A percentile compares a stretch with the other conserved stretches of the same genome.
Evolutionary conservation across 2,888 invertebrate species (phyloP).

Genomic region (Spodoptera exigua): DNA sequence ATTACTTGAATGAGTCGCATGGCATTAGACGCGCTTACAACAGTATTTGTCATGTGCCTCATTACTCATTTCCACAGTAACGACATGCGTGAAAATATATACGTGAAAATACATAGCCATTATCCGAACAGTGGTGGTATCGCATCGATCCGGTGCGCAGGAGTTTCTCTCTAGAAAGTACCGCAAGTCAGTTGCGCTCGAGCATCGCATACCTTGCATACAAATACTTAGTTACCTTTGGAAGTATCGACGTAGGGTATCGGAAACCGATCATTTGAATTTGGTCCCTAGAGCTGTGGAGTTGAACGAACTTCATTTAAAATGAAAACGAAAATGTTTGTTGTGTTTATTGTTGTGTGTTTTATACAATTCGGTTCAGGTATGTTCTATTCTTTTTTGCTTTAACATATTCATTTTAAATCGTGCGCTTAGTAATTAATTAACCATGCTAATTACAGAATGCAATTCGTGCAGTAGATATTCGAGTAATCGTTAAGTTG

Average conservation of each 20-base stretch:
- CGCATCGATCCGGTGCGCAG: constrained; percentile 73
- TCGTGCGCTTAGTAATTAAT: constrained; percentile 21
- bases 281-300: constrained; percentile 81
- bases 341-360: constrained; percentile 66
- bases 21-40: constrained; percentile 41
- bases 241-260: constrained; percentile 77
- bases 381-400: constrained; percentile 56
- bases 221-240: constrained; percentile 81
- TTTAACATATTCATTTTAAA: constrained; percentile 18
- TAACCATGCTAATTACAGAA: constrained; percentile 15
- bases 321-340: constrained; percentile 75
- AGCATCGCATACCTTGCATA: constrained; percentile 84
- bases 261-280: constrained; percentile 79
- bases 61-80: constrained; percentile 44
- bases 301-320: constrained; percentile 63
- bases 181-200: constrained; percentile 81
- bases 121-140: constrained; percentile 68
- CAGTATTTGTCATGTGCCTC: constrained; percentile 41
- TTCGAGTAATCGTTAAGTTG: constrained; percentile 18
- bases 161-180: constrained; percentile 90
- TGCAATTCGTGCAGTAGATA: constrained; percentile 18
- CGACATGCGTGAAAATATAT: constrained; percentile 63
- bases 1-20: constrained; percentile 27
- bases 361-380: constrained; percentile 66
- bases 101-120: constrained; percentile 58